A percentile compares a stretch with the other conserved stretches of the same genome.
Conservation (phyloP, 2,888 invertebrate genomes). For the Drosophila lacicola region DNA sequence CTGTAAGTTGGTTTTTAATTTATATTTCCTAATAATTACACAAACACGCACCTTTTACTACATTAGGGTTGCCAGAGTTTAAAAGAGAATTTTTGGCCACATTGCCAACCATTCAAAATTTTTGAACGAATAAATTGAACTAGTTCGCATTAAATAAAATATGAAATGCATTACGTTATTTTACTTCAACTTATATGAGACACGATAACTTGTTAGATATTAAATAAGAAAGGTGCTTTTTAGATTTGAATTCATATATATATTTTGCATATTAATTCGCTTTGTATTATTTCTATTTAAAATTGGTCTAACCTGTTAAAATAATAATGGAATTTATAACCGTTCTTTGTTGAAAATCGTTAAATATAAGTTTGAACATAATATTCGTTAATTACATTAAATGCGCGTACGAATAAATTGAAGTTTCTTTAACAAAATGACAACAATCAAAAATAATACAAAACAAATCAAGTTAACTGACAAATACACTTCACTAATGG, state of each 20-base stretch:
- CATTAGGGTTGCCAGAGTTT: slow-evolving; percentile 32
- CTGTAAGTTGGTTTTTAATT: slow-evolving; percentile 60
- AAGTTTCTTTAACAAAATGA: slow-evolving; percentile 44
- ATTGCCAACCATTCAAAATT: slow-evolving; percentile 21
- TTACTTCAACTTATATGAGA: too few species aligned
- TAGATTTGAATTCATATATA: slow-evolving; percentile 31
- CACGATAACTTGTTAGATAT: too few species aligned
- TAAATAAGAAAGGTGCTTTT: not conserved
- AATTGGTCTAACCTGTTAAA: slow-evolving; percentile 75
- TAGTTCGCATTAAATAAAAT: not conserved
- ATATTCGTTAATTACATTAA: slow-evolving; percentile 69
- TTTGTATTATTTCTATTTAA: slow-evolving; percentile 68
- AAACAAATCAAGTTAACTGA: slow-evolving; percentile 45
- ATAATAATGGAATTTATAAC: slow-evolving; percentile 35
- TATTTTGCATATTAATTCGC: slow-evolving; percentile 68
- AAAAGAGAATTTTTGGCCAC: not conserved
- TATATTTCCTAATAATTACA: slow-evolving; percentile 24
- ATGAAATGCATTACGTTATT: too few species aligned
- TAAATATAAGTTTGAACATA: slow-evolving; percentile 38
- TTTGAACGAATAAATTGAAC: not conserved
- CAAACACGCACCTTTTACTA: slow-evolving; percentile 42
- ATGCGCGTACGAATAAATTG: slow-evolving; percentile 68
- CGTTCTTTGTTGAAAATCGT: slow-evolving; percentile 43
- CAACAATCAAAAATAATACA: slow-evolving; percentile 53
- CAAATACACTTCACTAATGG: slow-evolving; percentile 33